These are phyloP conservation scores for Calliopum simillimum DNA, from an alignment of 2,888 invertebrate species.

Conservation along the genomic window DNA sequence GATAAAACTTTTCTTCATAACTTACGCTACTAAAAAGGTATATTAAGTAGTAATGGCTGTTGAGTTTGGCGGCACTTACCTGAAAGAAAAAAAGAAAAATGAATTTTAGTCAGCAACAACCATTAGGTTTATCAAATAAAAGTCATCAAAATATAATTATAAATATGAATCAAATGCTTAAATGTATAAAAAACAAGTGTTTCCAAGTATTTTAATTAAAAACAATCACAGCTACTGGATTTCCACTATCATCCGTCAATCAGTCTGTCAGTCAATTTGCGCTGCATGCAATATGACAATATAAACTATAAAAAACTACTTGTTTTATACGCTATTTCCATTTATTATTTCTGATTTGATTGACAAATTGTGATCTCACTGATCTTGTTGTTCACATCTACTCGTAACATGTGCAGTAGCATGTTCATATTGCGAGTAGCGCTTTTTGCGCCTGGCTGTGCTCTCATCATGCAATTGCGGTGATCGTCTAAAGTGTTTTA, in stretches of 20 bases:
- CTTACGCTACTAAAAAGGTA: too few relatives aligned
- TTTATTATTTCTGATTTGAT: constrained; percentile 20
- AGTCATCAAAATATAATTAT: too few relatives aligned
- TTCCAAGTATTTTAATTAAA: constrained; percentile 25
- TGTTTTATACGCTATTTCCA: background rate
- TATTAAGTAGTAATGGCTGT: background rate
- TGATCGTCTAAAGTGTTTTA: background rate
- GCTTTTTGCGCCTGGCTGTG: background rate
- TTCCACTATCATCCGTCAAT: background rate
- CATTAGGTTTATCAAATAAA: background rate
- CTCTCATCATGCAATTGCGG: background rate
- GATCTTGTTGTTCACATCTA: background rate
- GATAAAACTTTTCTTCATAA: too few relatives aligned
- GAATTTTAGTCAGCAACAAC: background rate
- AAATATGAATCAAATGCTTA: too few relatives aligned
- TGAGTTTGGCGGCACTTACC: constrained; percentile 22
- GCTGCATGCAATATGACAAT: background rate
- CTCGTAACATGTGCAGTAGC: background rate
- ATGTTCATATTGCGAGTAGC: background rate
- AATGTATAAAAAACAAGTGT: background rate
- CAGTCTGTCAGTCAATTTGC: background rate
- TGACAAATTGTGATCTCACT: constrained; percentile 32
- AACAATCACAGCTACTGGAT: constrained; percentile 4
- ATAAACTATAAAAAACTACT: background rate
- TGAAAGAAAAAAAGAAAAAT: background rate